Percentiles rank a stretch among this genome's conserved stretches.
Conservation (phyloP, 2,113 vertebrate species). For the Cyanocitta stelleri region DNA sequence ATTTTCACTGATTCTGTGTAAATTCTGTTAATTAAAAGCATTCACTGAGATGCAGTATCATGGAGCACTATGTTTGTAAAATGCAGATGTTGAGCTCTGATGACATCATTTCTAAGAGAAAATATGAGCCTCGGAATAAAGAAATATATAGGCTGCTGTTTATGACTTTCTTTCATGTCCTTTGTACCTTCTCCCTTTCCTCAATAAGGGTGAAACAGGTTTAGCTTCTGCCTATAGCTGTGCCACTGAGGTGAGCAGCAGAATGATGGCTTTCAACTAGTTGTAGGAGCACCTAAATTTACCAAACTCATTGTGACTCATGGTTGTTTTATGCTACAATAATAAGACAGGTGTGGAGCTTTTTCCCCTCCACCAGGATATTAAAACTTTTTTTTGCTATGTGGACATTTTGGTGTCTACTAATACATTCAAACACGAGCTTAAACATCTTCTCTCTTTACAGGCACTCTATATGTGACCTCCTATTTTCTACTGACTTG, state of each 20-base stretch:
- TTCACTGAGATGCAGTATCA: neutral
- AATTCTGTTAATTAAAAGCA: neutral
- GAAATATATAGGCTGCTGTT: neutral
- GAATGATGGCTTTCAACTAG: neutral
- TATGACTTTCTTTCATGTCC: neutral
- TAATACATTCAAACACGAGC: neutral
- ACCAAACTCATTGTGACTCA: neutral
- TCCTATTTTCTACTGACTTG: neutral
- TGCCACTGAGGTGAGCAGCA: neutral
- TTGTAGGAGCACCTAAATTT: neutral
- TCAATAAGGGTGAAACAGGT: neutral
- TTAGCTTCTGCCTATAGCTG: neutral
- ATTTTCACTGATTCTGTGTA: neutral
- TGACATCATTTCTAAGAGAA: neutral
- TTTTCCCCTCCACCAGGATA: neutral
- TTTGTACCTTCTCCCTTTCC: neutral
- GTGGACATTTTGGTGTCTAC: neutral
- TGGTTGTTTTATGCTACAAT: neutral
- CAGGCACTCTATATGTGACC: neutral
- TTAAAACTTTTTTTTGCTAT: neutral
- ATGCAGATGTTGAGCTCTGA: neutral
- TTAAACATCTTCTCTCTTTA: neutral
- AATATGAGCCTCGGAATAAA: neutral
- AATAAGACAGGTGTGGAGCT: neutral
- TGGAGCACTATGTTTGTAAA: rapidly evolving